Percentiles rank a stretch among this genome's conserved stretches.
phyloP scores from a whole-genome alignment of 2,888 invertebrate species.

The Yponomeuta cagnagella region DNA sequence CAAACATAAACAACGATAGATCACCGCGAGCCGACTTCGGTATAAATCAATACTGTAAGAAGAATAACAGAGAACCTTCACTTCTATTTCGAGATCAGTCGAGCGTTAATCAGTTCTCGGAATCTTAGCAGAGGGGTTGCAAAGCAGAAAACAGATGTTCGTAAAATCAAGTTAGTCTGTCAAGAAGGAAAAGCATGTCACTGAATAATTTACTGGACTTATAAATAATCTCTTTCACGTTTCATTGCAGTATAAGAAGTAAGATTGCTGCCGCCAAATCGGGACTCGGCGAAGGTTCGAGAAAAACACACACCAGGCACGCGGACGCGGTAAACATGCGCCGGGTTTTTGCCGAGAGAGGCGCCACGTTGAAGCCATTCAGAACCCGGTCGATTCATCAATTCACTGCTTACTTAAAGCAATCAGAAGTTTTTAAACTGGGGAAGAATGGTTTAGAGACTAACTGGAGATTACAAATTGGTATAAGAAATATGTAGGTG shows the following conservation, averaged over 20 bases:
- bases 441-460: no score
- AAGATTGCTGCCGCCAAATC: neutral
- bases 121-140: no score
- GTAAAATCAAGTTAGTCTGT: neutral
- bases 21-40: no score
- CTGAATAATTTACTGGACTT: neutral
- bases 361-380: conserved; percentile 17
- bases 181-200: neutral
- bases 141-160: no score
- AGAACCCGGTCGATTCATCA: neutral
- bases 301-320: neutral
- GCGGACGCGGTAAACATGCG: conserved; percentile 12
- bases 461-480: no score
- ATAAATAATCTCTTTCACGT: neutral
- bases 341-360: conserved; percentile 21
- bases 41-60: no score
- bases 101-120: no score
- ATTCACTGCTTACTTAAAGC: neutral
- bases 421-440: neutral
- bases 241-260: neutral
- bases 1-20: no score
- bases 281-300: neutral
- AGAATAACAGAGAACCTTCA: no score
- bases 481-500: no score
- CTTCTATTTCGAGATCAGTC: no score